These are phyloP conservation scores for Andrena flavipes DNA, from an alignment of 2,888 invertebrate genomes.

Conservation along the genomic window DNA sequence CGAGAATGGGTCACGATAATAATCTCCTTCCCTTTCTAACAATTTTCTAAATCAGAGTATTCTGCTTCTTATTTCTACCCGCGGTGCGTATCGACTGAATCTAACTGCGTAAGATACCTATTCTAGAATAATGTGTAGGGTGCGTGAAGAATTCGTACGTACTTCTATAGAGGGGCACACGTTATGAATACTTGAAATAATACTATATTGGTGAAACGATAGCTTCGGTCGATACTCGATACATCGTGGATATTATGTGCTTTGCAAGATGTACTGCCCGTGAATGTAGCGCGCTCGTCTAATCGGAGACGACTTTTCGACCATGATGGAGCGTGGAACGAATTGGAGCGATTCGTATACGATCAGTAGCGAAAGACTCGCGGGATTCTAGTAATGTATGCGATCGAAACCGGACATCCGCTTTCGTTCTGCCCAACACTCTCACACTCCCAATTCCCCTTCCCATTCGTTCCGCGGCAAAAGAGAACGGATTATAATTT, in stretches of 20 bases:
- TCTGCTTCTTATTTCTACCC: no score
- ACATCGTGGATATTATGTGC: constrained; percentile 47
- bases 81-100: no score
- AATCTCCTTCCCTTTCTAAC: no score
- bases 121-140: not conserved
- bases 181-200: constrained; percentile 8
- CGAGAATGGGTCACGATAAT: no score
- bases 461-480: constrained; percentile 41
- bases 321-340: constrained; percentile 48
- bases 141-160: not conserved
- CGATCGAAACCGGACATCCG: constrained; percentile 60
- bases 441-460: constrained; percentile 29
- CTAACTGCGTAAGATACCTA: not conserved
- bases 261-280: constrained; percentile 49
- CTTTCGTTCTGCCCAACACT: constrained; percentile 45
- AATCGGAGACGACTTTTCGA: constrained; percentile 32
- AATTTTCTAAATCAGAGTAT: no score
- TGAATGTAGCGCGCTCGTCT: constrained; percentile 47
- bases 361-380: constrained; percentile 53
- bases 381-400: constrained; percentile 42
- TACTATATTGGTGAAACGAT: not conserved
- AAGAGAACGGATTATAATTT: constrained; percentile 43
- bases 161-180: not conserved
- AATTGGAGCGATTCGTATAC: constrained; percentile 48
- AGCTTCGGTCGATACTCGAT: not conserved